Evolutionary conservation across 2,888 invertebrate species (phyloP), one percentile per base, ranked within the genome.

Genomic region (Exocentrus adspersus): DNA sequence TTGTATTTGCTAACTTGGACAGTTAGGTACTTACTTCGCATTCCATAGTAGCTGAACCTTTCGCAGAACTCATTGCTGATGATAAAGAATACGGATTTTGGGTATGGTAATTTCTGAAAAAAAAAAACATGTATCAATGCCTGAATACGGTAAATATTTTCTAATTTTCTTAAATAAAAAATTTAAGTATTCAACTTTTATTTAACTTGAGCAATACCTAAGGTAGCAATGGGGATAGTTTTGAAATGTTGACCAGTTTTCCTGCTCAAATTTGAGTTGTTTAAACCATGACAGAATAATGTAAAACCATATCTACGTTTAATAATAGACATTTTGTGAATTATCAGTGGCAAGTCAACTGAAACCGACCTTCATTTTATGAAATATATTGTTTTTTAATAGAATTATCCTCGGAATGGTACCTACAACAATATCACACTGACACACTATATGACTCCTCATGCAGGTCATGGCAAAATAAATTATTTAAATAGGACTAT

Each of bases 21-120:
- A n/a, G n/a, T n/a, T n/a, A n/a, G n/a, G n/a, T n/a, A 28, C n/a
- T 45, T 58, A 97, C 96, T 92, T 88, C 94, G 90, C 92, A 97
- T 93, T 80, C 98, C 98, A 91, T 98, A 98, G 83, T 89, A 98
- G 65, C 93, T 94, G 84, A 98, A 98, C 75, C 98, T 87, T 84
- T 98, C 98, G 84, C 98, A 98, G 84, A 98, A 97, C 83, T 98
- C 98, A 90, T 97, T 98, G 82, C 91, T 90, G 72, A 98, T 87
- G 77, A 98, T 98, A 84, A 97, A 97, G 77, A 92, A 93, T 12
- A 98, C 92, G 14, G 94, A 88, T 80, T 89, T 92, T 0, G 98
- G 97, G 79, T 96, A 97, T 20, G 88, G 88, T 48, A 88, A 75
- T 83, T 87, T 88, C 90, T 91, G 87, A 71, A 88, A 68, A 28